Evolutionary conservation across 2,888 invertebrate species (phyloP), one percentile per base, ranked within the genome.

Genomic region (Sialis fuliginosa): DNA sequence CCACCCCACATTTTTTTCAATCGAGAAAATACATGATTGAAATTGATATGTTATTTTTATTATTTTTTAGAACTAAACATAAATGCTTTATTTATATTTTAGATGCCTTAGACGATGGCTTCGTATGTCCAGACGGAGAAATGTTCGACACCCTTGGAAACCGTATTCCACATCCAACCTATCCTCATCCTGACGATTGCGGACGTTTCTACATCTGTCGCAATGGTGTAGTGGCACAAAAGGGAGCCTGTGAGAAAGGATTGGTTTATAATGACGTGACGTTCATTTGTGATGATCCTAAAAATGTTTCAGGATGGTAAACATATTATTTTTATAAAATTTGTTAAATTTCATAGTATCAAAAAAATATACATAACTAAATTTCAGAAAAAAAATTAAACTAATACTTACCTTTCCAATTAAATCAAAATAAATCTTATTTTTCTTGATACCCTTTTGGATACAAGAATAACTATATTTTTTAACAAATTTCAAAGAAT

Each of bases 181-280:
- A 75, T 67, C 74, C 84, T 2, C 83, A 86, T 64, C 80, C 81
- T 1, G 79, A 80, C 30, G 84, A 86, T 62, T 87, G 86, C 60
- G 78, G 79, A 59, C 84, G 83, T 60, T 86, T 86, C 69, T 86
- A 83, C 68, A 84, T 86, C 56, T 85, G 85, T 64, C 71, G 81
- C 52, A 82, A 83, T 56, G 83, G 81, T 0, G 72, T 81, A 4
- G 76, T 74, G 55, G 85, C 86, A 0, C 81, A 84, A 60, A 79
- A 79, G 57, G 81, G 83, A 6, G 77, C 79, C 55, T 86, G 86
- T 58, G 72, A 79, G 0, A 67, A 71, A 1, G 83, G 81, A 39
- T 75, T 74, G 46, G 87, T 86, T 42, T 88, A 85, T 68, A 86
- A 85, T 56, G 82, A 84, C 53, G 79, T 78, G 10, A 77, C 74